Evolutionary conservation across 92 coral and sea anemone genomes (phyloP).

Genomic region (Parazoanthus darwini): DNA sequence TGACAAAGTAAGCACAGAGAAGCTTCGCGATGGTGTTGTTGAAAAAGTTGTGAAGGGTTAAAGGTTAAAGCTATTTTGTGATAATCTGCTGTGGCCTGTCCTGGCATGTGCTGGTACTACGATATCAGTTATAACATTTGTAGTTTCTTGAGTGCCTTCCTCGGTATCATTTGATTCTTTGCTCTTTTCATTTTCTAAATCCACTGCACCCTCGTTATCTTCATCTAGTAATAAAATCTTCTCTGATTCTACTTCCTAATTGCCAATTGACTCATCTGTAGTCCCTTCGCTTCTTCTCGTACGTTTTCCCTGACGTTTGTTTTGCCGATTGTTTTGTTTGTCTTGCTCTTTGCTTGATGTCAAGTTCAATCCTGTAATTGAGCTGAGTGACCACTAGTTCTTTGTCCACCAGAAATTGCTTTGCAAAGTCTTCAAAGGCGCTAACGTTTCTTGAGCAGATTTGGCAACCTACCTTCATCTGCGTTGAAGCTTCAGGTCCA

Average conservation of each 20-base stretch:
- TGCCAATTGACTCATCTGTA: too few species aligned
- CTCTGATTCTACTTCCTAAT: not conserved
- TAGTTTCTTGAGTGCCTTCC: not conserved
- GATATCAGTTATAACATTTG: slow-evolving; percentile 5
- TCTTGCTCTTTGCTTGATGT: too few species aligned
- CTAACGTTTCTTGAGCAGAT: not conserved
- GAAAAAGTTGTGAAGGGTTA: too few species aligned
- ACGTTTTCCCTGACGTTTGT: too few species aligned
- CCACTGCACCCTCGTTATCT: slow-evolving; percentile 9
- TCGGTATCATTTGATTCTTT: not conserved
- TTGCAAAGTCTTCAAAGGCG: not conserved
- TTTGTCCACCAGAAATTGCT: too few species aligned
- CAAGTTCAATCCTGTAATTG: too few species aligned
- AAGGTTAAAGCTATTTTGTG: too few species aligned
- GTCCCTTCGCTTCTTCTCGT: too few species aligned
- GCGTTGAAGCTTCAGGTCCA: not conserved
- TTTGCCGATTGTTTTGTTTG: not conserved
- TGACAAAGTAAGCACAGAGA: too few species aligned
- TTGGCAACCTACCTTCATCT: not conserved
- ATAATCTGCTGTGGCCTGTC: too few species aligned
- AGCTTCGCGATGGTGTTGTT: too few species aligned
- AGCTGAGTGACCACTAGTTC: too few species aligned
- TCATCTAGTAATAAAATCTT: not conserved
- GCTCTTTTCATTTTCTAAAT: not conserved
- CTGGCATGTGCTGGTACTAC: not conserved